Base-by-base conservation (phyloP, 2,113 vertebrate genomes). In the Semnornis frantzii region DNA sequence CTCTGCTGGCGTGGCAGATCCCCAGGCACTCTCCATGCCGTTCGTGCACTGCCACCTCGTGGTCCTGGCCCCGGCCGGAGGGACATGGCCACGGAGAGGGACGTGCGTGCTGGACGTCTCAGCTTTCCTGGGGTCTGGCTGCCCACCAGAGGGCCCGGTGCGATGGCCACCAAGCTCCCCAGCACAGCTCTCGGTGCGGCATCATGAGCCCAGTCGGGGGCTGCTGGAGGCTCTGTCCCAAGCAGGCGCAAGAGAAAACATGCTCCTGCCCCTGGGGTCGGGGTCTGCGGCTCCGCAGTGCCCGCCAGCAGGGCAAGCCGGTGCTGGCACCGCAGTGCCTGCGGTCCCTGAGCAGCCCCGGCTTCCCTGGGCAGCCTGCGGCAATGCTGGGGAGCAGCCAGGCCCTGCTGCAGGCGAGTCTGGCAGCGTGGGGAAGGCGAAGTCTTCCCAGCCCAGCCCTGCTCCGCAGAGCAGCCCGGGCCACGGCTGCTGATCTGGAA, bases 1-100 rank as follows among this genome's bases (percentile, higher is more conserved):
- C 65, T 33, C 31, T 3, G 50, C 10, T 46, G 12, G 4, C 2
- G 60, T 11, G 65, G 21, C 5, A 8, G 70, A 77, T 33, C 23
- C 48, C 33, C 4, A 1, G 30, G 33, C n/a, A 5, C 28, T 0
- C 1, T 28, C 23, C 11, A 2, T 21, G 60, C 55, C 4, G 16
- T 39, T 82, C 50, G 8, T 5, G 12, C 68, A 10, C 31, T 59
- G 87, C 58, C 54, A 39, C 34, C 62, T 69, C 20, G 4, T 58
- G 65, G 48, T 69, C 55, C 66, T 4, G 55, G 39, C 19, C 71
- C 34, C 4, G 6, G 3, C 27, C 6, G 11, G 12, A 4, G 10
- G 58, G 24, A 14, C 20, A 0, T 5, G 6, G 2, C 27, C 7
- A 24, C 5, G 23, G 23, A 12, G 0, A 62, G 23, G 59, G 59